phyloP scores from a whole-genome alignment of 2,888 invertebrate species.

The Hirtodrosophila cameraria region DNA sequence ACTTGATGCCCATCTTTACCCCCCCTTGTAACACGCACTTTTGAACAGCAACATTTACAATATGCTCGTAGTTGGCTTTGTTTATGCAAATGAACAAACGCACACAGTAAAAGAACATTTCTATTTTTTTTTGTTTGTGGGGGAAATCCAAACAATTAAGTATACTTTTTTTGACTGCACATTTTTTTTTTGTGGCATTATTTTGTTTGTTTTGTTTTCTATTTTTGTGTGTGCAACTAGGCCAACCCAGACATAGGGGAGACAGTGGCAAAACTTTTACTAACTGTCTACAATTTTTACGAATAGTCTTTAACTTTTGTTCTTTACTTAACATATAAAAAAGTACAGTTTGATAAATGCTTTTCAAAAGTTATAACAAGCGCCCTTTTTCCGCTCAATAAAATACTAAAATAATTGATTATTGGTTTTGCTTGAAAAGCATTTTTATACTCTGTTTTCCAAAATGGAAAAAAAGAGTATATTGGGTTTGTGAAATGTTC shows the following conservation, averaged over 20 bases:
- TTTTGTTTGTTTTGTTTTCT: constrained; percentile 23
- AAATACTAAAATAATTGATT: constrained; percentile 17
- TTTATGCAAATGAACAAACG: constrained; percentile 67
- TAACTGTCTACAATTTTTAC: constrained; percentile 1
- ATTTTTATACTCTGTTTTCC: too few species aligned
- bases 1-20: constrained; percentile 16
- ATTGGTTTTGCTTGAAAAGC: too few species aligned
- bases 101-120: constrained; percentile 20
- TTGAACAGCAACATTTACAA: constrained; percentile 23
- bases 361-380: background rate
- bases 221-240: constrained; percentile 52
- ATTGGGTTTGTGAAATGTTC: too few species aligned
- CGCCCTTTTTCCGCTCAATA: constrained; percentile 46
- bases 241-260: constrained; percentile 52
- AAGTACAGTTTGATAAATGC: constrained; percentile 11
- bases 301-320: background rate
- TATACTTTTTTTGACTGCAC: constrained; percentile 60
- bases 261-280: constrained; percentile 38
- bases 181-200: constrained; percentile 33
- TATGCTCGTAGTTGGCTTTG: constrained; percentile 49
- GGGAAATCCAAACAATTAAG: constrained; percentile 55
- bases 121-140: constrained; percentile 25
- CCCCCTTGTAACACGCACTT: constrained; percentile 11
- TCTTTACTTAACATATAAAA: background rate
- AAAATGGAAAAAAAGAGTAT: too few species aligned